Evolutionary conservation across 1,140 invertebrate species (phyloP), one percentile per base, ranked within the genome.

Genomic region (Tetraneura akinire): DNA sequence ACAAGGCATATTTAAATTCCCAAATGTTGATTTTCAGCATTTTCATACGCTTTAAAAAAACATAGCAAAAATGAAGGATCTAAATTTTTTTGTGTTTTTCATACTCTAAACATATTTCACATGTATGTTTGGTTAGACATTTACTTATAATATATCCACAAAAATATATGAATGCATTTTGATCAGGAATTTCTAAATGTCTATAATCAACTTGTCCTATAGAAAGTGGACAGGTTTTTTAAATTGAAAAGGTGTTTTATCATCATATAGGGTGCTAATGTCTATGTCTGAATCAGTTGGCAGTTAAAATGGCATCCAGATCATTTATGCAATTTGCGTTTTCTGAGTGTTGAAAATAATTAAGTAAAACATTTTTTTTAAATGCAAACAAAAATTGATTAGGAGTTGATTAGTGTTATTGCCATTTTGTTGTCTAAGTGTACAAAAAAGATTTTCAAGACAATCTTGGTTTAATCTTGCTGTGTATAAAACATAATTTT

Each of bases 361-460:
- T 18, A 29, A 64, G 29, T 9, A 16, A 64, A n/a, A 60, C 18
- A 4, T 0, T 11, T 68, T 68, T 68, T 68, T 26, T 68, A 45
- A 68, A 47, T 18, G 3, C 3, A n/a, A 21, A 42, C 3, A 21
- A 21, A 45, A 68, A 68, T 66, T 66, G 32, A 42, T 42, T 21
- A 1, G 32, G 32, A 37, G 37, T 66, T 66, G 62, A 68, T 68
- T 47, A 47, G 37, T 21, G 16, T 68, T 68, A 16, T 68, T 47
- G 1, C n/a, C 37, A 47, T 68, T 68, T 68, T 68, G 32, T 45
- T 64, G 60, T 64, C 37, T n/a, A 21, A 45, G 8, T n/a, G n/a
- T n/a, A 47, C 64, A 21, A 45, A 68, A 68, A 4, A 68, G 21
- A 68, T 68, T 68, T 32, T 68, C 37, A 45, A 68, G n/a, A 45